phyloP scores from a whole-genome alignment of 2,797 vertebrate species.

The Gymnoscopelus braueri region DNA sequence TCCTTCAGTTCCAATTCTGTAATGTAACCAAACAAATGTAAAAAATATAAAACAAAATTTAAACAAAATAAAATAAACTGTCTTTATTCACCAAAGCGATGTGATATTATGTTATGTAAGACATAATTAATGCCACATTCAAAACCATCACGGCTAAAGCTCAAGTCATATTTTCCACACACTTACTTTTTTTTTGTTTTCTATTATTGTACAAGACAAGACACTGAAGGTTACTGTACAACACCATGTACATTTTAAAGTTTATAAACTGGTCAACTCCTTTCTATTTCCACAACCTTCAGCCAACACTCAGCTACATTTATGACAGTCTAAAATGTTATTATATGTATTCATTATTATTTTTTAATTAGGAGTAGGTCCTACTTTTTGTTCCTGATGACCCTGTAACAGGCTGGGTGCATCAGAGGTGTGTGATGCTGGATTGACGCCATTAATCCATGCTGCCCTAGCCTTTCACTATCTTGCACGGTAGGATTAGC shows the following conservation, averaged over 20 bases:
- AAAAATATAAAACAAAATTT: too few relatives aligned
- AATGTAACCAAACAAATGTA: slow-evolving; percentile 11
- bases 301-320: slow-evolving; percentile 19
- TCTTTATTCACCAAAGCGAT: slow-evolving; percentile 30
- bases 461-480: background rate
- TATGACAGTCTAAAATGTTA: slow-evolving; percentile 14
- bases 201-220: slow-evolving; percentile 33
- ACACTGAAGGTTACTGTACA: slow-evolving; percentile 38
- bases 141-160: slow-evolving; percentile 34
- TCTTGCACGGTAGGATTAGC: background rate
- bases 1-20: slow-evolving; percentile 11
- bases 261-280: slow-evolving; percentile 40
- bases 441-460: slow-evolving; percentile 24
- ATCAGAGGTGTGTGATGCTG: slow-evolving; percentile 30
- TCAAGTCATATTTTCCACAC: slow-evolving; percentile 29
- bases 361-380: background rate
- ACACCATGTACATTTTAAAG: slow-evolving; percentile 25
- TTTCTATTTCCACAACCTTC: slow-evolving; percentile 21
- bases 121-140: slow-evolving; percentile 37
- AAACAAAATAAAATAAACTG: slow-evolving; percentile 25
- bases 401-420: slow-evolving; percentile 30
- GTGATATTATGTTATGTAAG: slow-evolving; percentile 24
- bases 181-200: slow-evolving; percentile 16
- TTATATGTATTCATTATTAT: background rate
- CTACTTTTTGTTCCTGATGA: slow-evolving; percentile 20